Conservation (phyloP, 37 sponge, comb jelly and placozoan genomes). For the Dysidea cf. avara region DNA sequence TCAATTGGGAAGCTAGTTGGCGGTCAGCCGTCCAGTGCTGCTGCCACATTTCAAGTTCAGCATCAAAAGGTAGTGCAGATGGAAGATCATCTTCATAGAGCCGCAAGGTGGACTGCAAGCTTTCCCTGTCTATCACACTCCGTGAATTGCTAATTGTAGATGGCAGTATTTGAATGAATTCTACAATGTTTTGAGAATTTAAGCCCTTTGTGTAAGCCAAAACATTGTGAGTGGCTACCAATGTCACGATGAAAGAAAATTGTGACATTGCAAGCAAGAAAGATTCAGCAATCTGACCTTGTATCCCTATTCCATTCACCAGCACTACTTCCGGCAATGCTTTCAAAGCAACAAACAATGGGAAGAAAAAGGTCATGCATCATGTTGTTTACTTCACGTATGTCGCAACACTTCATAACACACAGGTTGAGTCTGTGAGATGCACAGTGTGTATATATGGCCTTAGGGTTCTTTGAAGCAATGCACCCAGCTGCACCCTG, state of each 20-base stretch:
- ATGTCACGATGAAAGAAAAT: too few species aligned
- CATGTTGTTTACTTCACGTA: slow-evolving; percentile 33
- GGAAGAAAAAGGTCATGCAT: slow-evolving; percentile 45
- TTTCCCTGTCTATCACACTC: not conserved
- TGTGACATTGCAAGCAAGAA: slow-evolving; percentile 36
- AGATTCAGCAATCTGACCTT: slow-evolving; percentile 58
- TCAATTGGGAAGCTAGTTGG: slow-evolving; percentile 10
- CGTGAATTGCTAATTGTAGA: slow-evolving; percentile 7
- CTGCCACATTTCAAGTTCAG: too few species aligned
- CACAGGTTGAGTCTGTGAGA: too few species aligned
- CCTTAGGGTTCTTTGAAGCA: slow-evolving; percentile 28
- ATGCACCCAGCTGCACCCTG: slow-evolving; percentile 55
- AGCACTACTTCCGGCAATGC: slow-evolving; percentile 7
- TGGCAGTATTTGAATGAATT: slow-evolving; percentile 56
- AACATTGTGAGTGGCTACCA: slow-evolving; percentile 37
- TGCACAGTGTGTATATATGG: too few species aligned
- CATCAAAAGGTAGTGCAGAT: slow-evolving; percentile 27
- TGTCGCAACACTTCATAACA: too few species aligned
- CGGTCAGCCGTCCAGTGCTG: slow-evolving; percentile 20
- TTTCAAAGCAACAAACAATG: slow-evolving; percentile 33
- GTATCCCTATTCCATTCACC: slow-evolving; percentile 58
- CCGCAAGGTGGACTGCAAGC: slow-evolving; percentile 11
- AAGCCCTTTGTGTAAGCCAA: too few species aligned
- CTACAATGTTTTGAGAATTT: slow-evolving; percentile 16
- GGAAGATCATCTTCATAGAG: slow-evolving; percentile 42